These are phyloP conservation scores for Catalaphyllia jardinei DNA, from an alignment of 64 coral and sea anemone genomes.

Conservation along the genomic window DNA sequence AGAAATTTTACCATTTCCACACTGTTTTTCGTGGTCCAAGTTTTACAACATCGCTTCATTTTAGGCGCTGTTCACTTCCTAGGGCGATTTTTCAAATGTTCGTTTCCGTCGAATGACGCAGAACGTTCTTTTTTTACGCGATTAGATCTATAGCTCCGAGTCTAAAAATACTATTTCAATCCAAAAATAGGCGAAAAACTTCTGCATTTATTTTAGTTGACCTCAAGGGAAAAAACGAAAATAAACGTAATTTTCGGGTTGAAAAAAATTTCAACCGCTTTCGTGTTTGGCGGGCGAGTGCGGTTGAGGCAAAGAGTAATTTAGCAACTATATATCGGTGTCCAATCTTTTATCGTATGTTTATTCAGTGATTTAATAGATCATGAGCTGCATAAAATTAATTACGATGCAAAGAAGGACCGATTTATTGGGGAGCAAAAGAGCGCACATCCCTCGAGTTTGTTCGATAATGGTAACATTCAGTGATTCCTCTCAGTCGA, in stretches of 20 bases:
- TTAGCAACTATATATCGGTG: neutral
- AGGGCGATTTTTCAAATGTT: constrained; percentile 1
- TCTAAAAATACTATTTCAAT: constrained; percentile 24
- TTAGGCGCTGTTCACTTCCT: neutral
- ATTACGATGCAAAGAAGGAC: neutral
- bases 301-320: neutral
- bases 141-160: neutral
- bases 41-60: constrained; percentile 6
- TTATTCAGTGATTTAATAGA: neutral
- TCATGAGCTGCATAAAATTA: neutral
- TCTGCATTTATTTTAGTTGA: neutral
- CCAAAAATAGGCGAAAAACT: neutral
- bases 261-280: neutral
- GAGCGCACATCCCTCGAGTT: neutral
- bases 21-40: neutral
- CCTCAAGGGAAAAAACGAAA: neutral
- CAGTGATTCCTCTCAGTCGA: neutral
- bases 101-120: constrained; percentile 31
- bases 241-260: neutral
- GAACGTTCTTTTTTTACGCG: neutral
- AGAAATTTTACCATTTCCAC: neutral
- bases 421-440: neutral
- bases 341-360: neutral
- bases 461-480: constrained; percentile 23
- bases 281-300: neutral